phyloP scores from a whole-genome alignment of 2,797 vertebrate species.

The Valencia hispanica region DNA sequence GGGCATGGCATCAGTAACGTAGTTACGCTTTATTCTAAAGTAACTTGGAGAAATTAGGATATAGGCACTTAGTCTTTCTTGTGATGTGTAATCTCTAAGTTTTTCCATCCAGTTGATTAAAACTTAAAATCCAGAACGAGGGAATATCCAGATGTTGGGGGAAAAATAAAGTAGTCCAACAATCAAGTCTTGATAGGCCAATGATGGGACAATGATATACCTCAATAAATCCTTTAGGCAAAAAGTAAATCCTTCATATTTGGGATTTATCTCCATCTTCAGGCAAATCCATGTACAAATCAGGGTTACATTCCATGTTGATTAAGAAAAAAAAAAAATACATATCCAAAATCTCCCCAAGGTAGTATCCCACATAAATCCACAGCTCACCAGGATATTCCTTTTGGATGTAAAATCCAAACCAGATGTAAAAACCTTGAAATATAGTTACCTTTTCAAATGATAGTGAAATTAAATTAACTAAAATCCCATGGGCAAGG shows the following conservation, averaged over 20 bases:
- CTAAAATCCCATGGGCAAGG: slow-evolving; percentile 77
- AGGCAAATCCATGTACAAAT: slow-evolving; percentile 67
- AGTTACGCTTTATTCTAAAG: slow-evolving; percentile 36
- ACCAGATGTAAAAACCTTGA: slow-evolving; percentile 78
- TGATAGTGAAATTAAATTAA: slow-evolving; percentile 73
- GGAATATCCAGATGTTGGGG: slow-evolving; percentile 69
- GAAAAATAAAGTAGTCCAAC: slow-evolving; percentile 72
- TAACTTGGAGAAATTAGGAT: slow-evolving; percentile 22
- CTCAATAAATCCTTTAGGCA: slow-evolving; percentile 50
- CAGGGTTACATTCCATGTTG: slow-evolving; percentile 75
- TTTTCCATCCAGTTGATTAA: slow-evolving; percentile 58
- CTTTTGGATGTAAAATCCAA: slow-evolving; percentile 83
- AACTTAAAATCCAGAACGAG: slow-evolving; percentile 74
- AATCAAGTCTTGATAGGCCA: slow-evolving; percentile 41
- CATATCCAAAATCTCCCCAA: slow-evolving; percentile 77
- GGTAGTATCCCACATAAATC: slow-evolving; percentile 78
- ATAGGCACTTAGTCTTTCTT: slow-evolving; percentile 35
- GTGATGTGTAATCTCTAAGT: slow-evolving; percentile 25
- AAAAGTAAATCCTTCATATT: slow-evolving; percentile 71
- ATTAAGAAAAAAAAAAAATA: slow-evolving; percentile 51
- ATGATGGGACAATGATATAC: slow-evolving; percentile 33
- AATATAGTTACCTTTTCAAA: slow-evolving; percentile 80
- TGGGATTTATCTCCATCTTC: slow-evolving; percentile 76
- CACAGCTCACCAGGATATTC: slow-evolving; percentile 83
- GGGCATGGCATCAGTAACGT: slow-evolving; percentile 16